Percentiles rank a stretch among this genome's conserved stretches.
These are phyloP conservation scores for Blera fallax DNA, from an alignment of 2,888 invertebrate species.

Conservation along the genomic window DNA sequence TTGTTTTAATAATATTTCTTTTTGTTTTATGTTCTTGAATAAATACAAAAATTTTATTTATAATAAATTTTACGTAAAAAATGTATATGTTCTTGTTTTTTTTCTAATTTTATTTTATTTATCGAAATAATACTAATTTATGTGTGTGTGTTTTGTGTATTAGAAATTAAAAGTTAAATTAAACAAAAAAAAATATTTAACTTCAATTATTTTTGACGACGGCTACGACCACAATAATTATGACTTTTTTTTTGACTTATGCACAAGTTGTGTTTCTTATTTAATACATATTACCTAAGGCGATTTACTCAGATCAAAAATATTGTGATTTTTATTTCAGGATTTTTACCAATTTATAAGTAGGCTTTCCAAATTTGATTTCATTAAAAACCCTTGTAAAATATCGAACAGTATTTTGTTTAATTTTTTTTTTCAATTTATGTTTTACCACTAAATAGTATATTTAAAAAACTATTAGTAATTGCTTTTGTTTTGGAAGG, in stretches of 20 bases:
- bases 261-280: slow-evolving; percentile 41
- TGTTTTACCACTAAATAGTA: slow-evolving; percentile 58
- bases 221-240: slow-evolving; percentile 65
- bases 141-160: slow-evolving; percentile 25
- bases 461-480: slow-evolving; percentile 68
- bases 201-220: slow-evolving; percentile 39
- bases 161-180: slow-evolving; percentile 9
- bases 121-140: slow-evolving; percentile 61
- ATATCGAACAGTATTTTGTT: slow-evolving; percentile 52
- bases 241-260: slow-evolving; percentile 17
- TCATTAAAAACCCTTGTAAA: slow-evolving; percentile 45
- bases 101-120: background rate
- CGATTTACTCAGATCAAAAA: slow-evolving; percentile 58
- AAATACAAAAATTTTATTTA: slow-evolving; percentile 42
- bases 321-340: slow-evolving; percentile 34
- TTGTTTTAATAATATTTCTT: slow-evolving; percentile 35
- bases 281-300: slow-evolving; percentile 54
- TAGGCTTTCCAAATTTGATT: slow-evolving; percentile 27
- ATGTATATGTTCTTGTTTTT: slow-evolving; percentile 45
- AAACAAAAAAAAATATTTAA: background rate
- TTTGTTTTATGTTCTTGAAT: slow-evolving; percentile 47
- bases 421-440: slow-evolving; percentile 19
- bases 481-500: slow-evolving; percentile 72
- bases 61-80: slow-evolving; percentile 62
- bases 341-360: slow-evolving; percentile 40